Evolutionary conservation across 2,888 invertebrate genomes (phyloP), one percentile per base, ranked within the genome.

Genomic region (Lepidochitona cinerea): DNA sequence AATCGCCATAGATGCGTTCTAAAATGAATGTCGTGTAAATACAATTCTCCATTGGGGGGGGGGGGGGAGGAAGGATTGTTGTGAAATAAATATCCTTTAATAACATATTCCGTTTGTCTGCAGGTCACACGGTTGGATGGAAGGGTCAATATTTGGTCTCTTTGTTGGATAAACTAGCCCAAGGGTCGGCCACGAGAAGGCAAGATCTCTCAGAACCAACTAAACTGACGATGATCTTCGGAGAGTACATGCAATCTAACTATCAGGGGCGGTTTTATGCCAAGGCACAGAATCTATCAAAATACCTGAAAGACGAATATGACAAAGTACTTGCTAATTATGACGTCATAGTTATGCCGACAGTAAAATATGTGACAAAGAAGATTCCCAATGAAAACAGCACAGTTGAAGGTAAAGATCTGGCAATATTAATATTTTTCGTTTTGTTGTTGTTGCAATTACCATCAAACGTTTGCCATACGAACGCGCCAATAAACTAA

Each of bases 311-410:
- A 4, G 59, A 67, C 32, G 79, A 75, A 3, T 86, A 87, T 64
- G 77, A 87, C 52, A 70, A 79, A 14, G 78, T 75, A 9, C 76
- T 87, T 54, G 65, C 74, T 29, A 72, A 78, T 32, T 83, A 79
- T 74, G 85, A 87, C 65, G 84, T 85, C 59, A 70, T 87, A 9
- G 72, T 87, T 9, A 83, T 86, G 84, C 86, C 87, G 18, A 87
- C 87, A n/a, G 49, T 82, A 32, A 76, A 81, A 18, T 76, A 67
- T 52, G 74, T 71, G 23, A 77, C 82, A 12, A 37, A 74, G 0
- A 78, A 74, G 37, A 69, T 82, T 6, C 79, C 80, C 0, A 41
- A 71, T 18, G 68, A 35, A 3, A 53, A 71, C 23, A 32, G 23
- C 0, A 37, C 73, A 23, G 26, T 76, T 14, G 18, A 37, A 36